phyloP scores from a whole-genome alignment of 2,113 vertebrate species.

The Tachycineta bicolor region DNA sequence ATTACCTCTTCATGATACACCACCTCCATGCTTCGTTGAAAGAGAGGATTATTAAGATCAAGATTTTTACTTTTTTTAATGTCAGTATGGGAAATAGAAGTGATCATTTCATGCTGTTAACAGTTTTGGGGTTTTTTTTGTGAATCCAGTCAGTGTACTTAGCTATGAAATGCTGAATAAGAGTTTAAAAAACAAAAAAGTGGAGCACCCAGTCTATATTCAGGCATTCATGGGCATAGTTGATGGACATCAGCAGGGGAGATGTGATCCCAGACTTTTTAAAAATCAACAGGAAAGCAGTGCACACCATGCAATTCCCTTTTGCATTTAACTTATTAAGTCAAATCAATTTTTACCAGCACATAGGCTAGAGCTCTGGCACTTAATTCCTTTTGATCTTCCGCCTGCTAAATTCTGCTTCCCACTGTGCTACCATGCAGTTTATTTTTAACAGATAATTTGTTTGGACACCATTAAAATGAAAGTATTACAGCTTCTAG shows the following conservation, averaged over 20 bases:
- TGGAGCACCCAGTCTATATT: conserved; percentile 58
- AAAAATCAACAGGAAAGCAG: conserved; percentile 30
- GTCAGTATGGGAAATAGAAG: neutral
- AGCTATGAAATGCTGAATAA: conserved; percentile 35
- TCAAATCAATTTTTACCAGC: conserved; percentile 68
- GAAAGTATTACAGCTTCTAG: neutral
- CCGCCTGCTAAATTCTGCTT: conserved; percentile 34
- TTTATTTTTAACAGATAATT: conserved; percentile 67
- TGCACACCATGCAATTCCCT: conserved; percentile 19
- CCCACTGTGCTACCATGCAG: conserved; percentile 22
- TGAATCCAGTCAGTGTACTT: neutral
- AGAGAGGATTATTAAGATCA: neutral
- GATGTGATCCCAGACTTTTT: neutral
- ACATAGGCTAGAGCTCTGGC: conserved; percentile 1
- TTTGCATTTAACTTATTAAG: conserved; percentile 65
- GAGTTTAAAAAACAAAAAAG: neutral
- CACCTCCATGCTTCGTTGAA: neutral
- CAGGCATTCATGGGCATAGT: conserved; percentile 58
- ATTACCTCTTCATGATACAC: neutral
- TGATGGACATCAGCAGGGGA: conserved; percentile 49
- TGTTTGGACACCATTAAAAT: conserved; percentile 67
- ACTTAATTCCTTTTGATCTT: conserved; percentile 69
- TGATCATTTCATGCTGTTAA: neutral
- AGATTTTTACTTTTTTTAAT: neutral
- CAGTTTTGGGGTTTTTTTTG: neutral